Evolutionary conservation across 2,113 vertebrate species (phyloP).

Genomic region (Halichoerus grypus): DNA sequence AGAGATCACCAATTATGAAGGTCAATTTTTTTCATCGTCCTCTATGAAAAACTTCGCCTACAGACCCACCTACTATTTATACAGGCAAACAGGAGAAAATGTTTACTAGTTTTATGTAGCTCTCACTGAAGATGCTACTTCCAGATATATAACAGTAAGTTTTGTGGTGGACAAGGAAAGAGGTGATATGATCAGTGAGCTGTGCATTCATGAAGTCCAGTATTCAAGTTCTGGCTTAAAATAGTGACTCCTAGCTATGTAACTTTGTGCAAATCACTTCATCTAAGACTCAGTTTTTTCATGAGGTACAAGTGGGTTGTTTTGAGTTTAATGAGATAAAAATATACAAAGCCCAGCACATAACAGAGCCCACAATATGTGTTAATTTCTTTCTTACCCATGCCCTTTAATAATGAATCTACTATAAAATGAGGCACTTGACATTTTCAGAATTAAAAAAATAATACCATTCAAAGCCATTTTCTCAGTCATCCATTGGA

Average conservation of each 20-base stretch:
- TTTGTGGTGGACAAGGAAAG: neutral
- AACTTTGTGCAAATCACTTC: slow-evolving; percentile 37
- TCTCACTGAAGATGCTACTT: neutral
- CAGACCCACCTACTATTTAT: neutral
- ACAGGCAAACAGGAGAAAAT: neutral
- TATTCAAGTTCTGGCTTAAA: slow-evolving; percentile 37
- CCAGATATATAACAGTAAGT: neutral
- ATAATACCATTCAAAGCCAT: neutral
- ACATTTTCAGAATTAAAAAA: slow-evolving; percentile 60
- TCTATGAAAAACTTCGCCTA: slow-evolving; percentile 13
- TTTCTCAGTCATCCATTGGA: slow-evolving; percentile 62
- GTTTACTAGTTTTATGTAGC: neutral
- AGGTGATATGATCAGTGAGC: neutral
- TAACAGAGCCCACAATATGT: neutral
- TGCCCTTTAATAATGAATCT: neutral
- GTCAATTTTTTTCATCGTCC: slow-evolving; percentile 7
- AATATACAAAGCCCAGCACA: slow-evolving; percentile 45
- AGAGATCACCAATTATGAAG: neutral
- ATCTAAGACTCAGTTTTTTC: slow-evolving; percentile 48
- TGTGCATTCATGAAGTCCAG: neutral
- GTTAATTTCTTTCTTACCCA: slow-evolving; percentile 18
- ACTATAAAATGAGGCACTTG: slow-evolving; percentile 36
- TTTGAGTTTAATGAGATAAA: slow-evolving; percentile 58
- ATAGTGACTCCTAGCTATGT: neutral
- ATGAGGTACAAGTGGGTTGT: slow-evolving; percentile 12